Evolutionary conservation across 2,797 vertebrate genomes (phyloP), one percentile per base, ranked within the genome.

Genomic region (Sphenopsis melanotis): DNA sequence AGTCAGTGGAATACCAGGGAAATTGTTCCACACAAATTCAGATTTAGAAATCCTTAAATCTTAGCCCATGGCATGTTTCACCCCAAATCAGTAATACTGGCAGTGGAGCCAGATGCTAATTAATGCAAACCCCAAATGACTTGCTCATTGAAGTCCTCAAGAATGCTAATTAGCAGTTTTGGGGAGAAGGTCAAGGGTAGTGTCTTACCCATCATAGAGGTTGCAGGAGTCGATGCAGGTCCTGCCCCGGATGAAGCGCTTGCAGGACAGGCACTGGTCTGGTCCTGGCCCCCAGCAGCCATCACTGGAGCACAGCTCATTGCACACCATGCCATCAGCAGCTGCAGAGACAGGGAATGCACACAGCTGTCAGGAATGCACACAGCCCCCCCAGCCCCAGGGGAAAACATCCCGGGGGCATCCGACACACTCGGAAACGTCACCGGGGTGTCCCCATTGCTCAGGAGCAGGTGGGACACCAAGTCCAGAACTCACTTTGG

Each of bases 221-320:
- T 98, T 98, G 96, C 99, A 99, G 49, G 98, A 98, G 50, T 99
- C 98, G 2, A 99, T 98, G 74, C 99, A 99, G 65, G 97, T 98
- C 77, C 98, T 98, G 26, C 98, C 99, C 14, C 99, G 97, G 91
- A 98, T 98, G 98, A 99, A 99, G 77, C 96, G 98, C 30, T 98
- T 98, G 92, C 99, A 99, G 46, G 98, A 99, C 13, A 99, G 98
- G 93, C 99, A 99, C 93, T 99, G 99, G 94, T 99, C 98, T 2
- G 99, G 98, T 4, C 99, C 99, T 0, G 99, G 98, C 10, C 99
- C 99, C 99, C 99, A 99, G 47, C 99, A 99, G 21, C 99, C 99
- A 4, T 98, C 98, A 4, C 96, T 98, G 0, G 99, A 99, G 94
- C 99, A 99, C 93, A 99, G 97, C 53, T 93, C 97, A 41, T 99